These are phyloP conservation scores for Holocentrus rufus DNA, from an alignment of 2,797 vertebrate genomes.

Conservation along the genomic window DNA sequence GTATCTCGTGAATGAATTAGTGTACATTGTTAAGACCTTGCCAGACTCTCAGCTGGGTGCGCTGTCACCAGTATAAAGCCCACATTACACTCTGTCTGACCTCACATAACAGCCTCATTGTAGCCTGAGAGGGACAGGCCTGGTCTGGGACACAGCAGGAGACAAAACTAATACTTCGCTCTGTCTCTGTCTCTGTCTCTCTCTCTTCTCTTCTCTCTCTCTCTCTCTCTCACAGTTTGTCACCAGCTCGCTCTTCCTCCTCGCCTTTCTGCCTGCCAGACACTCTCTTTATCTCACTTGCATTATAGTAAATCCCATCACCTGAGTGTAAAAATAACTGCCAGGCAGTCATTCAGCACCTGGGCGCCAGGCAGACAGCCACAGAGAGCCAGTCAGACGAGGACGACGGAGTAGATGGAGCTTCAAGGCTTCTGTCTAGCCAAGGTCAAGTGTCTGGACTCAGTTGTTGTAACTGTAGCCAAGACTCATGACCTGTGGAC, in stretches of 20 bases:
- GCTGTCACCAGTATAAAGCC: constrained; percentile 18
- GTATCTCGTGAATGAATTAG: background rate
- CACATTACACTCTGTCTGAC: constrained; percentile 33
- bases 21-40: background rate
- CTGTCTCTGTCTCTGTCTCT: constrained; percentile 10
- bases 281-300: constrained; percentile 44
- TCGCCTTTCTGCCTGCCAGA: constrained; percentile 28
- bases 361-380: constrained; percentile 29
- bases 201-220: constrained; percentile 14
- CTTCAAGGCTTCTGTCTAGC: constrained; percentile 6
- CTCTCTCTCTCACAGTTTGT: constrained; percentile 19
- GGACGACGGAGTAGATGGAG: constrained; percentile 19
- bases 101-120: constrained; percentile 32
- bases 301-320: constrained; percentile 74
- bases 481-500: background rate
- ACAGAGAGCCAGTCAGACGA: constrained; percentile 28
- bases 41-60: background rate
- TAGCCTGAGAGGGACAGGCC: constrained; percentile 47
- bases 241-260: constrained; percentile 25
- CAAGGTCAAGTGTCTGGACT: background rate
- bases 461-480: background rate
- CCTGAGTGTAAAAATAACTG: constrained; percentile 68
- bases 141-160: constrained; percentile 49
- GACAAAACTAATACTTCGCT: constrained; percentile 26
- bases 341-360: constrained; percentile 16